Conservation (phyloP, 2,888 invertebrate species). For the Coenonympha arcania region DNA sequence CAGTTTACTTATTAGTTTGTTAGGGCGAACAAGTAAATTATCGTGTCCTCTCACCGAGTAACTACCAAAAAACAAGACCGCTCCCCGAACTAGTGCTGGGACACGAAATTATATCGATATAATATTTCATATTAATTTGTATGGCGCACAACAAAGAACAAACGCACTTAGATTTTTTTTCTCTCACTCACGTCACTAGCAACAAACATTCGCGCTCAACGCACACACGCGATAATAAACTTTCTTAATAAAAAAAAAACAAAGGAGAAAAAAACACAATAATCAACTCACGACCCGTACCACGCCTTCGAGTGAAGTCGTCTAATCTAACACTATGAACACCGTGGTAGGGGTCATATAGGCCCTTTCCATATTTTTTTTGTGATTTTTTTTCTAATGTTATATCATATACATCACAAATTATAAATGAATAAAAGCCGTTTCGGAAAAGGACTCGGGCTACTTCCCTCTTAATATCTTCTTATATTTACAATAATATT, state of each 20-base stretch:
- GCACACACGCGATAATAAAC: constrained; percentile 59
- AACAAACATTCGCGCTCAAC: constrained; percentile 46
- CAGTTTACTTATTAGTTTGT: no score
- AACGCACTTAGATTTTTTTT: constrained; percentile 59
- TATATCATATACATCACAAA: constrained; percentile 55
- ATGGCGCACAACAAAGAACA: constrained; percentile 69
- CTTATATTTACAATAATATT: constrained; percentile 53
- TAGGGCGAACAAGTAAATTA: no score
- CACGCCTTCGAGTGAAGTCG: constrained; percentile 36
- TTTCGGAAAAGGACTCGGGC: constrained; percentile 47
- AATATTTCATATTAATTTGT: constrained; percentile 41
- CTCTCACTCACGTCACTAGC: constrained; percentile 48
- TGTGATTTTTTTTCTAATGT: constrained; percentile 33
- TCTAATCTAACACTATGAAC: constrained; percentile 33
- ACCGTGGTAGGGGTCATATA: constrained; percentile 47
- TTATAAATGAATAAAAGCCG: constrained; percentile 50
- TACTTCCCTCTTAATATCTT: constrained; percentile 33
- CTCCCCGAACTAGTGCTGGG: constrained; percentile 34
- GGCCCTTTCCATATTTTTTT: constrained; percentile 56
- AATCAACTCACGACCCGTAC: constrained; percentile 38
- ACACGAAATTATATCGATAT: constrained; percentile 38
- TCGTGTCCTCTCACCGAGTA: constrained; percentile 15
- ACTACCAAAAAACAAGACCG: constrained; percentile 20
- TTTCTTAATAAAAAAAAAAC: constrained; percentile 51
- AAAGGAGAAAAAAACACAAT: constrained; percentile 42